Base-by-base conservation (phyloP, 2,888 invertebrate species). In the Flexamia atlantica region DNA sequence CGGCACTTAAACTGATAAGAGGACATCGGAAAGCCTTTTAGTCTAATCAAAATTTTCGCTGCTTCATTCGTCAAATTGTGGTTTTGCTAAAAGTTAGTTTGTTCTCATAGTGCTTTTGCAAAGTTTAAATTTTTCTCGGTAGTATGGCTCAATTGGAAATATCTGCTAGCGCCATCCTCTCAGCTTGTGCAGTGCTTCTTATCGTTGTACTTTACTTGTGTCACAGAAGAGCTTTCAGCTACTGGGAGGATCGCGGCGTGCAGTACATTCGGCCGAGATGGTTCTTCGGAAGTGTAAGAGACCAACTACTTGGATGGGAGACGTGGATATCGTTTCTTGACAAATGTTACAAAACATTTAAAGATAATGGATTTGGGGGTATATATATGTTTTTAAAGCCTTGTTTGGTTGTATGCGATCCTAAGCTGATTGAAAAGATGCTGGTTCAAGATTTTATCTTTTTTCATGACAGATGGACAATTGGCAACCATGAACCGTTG, bases 371-470 rank as follows among this genome's bases (percentile, higher is more conserved):
- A 7, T 36, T 79, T 10, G 79, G 79, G 2, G 79, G 79, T 5
- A 10, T 79, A 36, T 79, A 32, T n/a, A 36, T 79, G 5, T 53
- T 79, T 30, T 9, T 32, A 57, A 53, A 57, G 32, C 79, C 79
- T 32, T 50, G 28, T 10, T 32, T 79, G 14, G 9, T 53, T 57
- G 36, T 79, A 20, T 79, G 79, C 20, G 57, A 79, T 32, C 53
- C 53, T 50, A 7, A 36, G 32, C 57, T 79, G 79, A 57, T 79
- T 12, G 79, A 79, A 10, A 79, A 32, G 79, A 57, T 79, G 1
- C 14, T 79, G 10, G 57, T 79, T n/a, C 53, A 79, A 79, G 79
- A 79, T 23, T 79, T 79, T 20, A 10, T 53, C 5, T 23, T 32
- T 79, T 79, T 79, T 57, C 79, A 79, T 12, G 79, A 79, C 36